Evolutionary conservation across 1,140 invertebrate genomes (phyloP), one percentile per base, ranked within the genome.

Genomic region (Gonioctena quinquepunctata): DNA sequence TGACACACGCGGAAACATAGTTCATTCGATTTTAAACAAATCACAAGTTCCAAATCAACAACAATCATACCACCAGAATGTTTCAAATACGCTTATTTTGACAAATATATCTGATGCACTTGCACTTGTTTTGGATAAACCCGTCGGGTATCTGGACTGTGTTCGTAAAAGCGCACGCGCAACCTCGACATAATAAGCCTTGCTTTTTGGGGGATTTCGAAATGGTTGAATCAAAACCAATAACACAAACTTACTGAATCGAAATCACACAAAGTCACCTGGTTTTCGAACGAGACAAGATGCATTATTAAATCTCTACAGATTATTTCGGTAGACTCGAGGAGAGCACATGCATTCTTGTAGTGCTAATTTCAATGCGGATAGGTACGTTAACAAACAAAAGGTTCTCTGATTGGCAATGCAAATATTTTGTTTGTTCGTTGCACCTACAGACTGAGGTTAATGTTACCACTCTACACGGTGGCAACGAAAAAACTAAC

Each of bases 71-170:
- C 69, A 70, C 69, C 21, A 19, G 65, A 69, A 42, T 68, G 63
- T 59, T 73, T 66, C 21, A 48, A 42, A 42, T n/a, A 28, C 27
- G 16, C 11, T n/a, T 13, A 42, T 42, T 68, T 60, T 26, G 23
- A 50, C 61, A 33, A 72, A 74, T 76, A 69, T 72, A 72, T 76
- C 75, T 68, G 69, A 70, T 61, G 70, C 76, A 68, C 71, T 69
- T 70, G 69, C 75, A 77, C 75, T 79, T 79, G 78, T 79, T 79
- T 79, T 79, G 78, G 73, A 75, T 79, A 75, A 71, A 70, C 16
- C 33, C 13, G 33, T 42, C 74, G 66, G 70, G 70, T 73, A 72
- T 76, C 75, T 76, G 71, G 71, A 77, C 74, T 75, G 73, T 63
- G 19, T 26, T 64, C 57, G 57, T 28, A 28, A 25, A 33, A 57